Evolutionary conservation across 1,140 invertebrate genomes (phyloP).

Genomic region (Saccostrea glomerata): DNA sequence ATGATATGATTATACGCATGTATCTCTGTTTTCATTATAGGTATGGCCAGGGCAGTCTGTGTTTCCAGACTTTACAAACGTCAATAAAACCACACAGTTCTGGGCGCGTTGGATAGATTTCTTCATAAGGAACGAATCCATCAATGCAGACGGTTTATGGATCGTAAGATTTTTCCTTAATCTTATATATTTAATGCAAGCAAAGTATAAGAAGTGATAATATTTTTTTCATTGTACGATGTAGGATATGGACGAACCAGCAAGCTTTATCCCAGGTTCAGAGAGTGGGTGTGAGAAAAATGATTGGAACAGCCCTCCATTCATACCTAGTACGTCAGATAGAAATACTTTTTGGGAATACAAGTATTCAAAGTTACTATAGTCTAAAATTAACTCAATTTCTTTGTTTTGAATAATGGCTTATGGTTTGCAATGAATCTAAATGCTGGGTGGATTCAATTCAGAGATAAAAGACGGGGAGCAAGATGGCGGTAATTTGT

Average conservation of each 20-base stretch:
- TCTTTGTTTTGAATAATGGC: neutral
- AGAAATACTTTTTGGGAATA: neutral
- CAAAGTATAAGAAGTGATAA: neutral
- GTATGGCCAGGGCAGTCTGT: constrained; percentile 75
- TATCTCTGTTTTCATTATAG: constrained; percentile 46
- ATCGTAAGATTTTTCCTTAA: constrained; percentile 63
- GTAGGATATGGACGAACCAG: constrained; percentile 88
- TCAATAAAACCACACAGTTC: constrained; percentile 67
- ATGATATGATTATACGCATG: neutral
- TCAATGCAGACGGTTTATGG: constrained; percentile 85
- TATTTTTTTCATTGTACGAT: neutral
- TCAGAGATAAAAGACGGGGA: constrained; percentile 58
- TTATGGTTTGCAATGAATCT: neutral
- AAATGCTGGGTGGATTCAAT: neutral
- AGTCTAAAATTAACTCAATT: neutral
- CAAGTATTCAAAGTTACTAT: neutral
- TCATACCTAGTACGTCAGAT: constrained; percentile 78
- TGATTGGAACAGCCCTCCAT: constrained; percentile 79
- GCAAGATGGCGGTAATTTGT: constrained; percentile 57
- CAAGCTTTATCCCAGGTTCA: constrained; percentile 87
- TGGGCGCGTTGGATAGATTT: constrained; percentile 75
- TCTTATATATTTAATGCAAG: too few species aligned
- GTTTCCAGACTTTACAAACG: constrained; percentile 77
- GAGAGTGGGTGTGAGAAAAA: constrained; percentile 80
- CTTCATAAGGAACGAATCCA: constrained; percentile 73